phyloP scores from a whole-genome alignment of 2,113 vertebrate genomes.

The Alosa alosa region DNA sequence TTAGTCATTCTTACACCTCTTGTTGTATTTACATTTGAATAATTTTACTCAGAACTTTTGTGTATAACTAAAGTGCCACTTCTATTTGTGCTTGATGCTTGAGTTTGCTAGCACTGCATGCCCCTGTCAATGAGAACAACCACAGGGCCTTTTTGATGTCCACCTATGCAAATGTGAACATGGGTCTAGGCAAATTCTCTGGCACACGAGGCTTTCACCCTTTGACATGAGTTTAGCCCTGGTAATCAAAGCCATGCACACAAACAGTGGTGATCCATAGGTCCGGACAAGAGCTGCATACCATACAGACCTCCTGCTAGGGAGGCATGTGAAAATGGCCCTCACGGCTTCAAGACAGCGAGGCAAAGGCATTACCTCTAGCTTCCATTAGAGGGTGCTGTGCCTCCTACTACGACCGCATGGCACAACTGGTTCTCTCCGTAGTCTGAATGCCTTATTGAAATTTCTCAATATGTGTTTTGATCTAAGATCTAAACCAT shows the following conservation, averaged over 20 bases:
- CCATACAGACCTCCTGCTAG: neutral
- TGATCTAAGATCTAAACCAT: neutral
- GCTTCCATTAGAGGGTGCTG: constrained; percentile 1
- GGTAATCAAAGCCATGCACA: constrained; percentile 6
- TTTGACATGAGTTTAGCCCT: neutral
- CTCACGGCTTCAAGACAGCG: neutral
- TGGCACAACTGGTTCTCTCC: neutral
- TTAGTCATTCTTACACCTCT: neutral
- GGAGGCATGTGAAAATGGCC: neutral
- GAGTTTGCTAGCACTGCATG: neutral
- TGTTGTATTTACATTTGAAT: neutral
- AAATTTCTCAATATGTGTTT: neutral
- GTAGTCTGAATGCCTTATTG: neutral
- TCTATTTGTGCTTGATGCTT: neutral
- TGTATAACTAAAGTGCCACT: neutral
- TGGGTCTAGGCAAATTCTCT: neutral
- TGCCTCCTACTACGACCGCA: neutral
- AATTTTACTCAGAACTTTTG: neutral
- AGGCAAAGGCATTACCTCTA: neutral
- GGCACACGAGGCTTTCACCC: neutral
- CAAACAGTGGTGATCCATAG: neutral
- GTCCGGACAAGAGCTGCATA: neutral
- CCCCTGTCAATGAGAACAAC: neutral
- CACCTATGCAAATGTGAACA: neutral
- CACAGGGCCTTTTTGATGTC: neutral